These are phyloP conservation scores for Biston betularia DNA, from an alignment of 2,888 invertebrate genomes.

Conservation along the genomic window DNA sequence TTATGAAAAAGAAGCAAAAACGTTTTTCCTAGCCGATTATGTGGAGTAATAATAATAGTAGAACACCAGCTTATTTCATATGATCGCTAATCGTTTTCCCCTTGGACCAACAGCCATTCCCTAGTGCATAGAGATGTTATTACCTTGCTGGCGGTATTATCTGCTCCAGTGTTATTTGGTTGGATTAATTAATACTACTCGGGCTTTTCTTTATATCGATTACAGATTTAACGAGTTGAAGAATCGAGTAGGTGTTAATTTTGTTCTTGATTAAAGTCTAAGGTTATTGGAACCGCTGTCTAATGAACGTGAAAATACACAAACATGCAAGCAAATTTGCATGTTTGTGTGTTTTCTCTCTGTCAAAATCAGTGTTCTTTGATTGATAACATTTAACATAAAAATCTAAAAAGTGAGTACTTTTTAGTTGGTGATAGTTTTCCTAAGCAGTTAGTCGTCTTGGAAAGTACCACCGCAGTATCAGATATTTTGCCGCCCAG, in stretches of 20 bases:
- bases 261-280: neutral
- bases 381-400: no score
- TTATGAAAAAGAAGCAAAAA: no score
- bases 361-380: no score
- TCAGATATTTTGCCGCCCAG: no score
- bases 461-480: no score
- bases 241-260: neutral
- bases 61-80: no score
- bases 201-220: conserved; percentile 9
- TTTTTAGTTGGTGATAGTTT: no score
- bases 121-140: conserved; percentile 29
- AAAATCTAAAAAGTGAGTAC: no score
- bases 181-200: conserved; percentile 24
- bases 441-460: no score
- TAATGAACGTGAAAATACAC: neutral
- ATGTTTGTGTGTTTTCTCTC: no score
- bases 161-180: conserved; percentile 19
- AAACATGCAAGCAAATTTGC: neutral
- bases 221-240: neutral
- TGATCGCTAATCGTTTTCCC: neutral
- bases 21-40: no score
- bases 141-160: conserved; percentile 18
- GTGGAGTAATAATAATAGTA: no score
- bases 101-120: conserved; percentile 12
- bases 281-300: neutral